Evolutionary conservation across 35 echinoderm and acorn worm genomes (phyloP).

Genomic region (Amphiura filiformis): DNA sequence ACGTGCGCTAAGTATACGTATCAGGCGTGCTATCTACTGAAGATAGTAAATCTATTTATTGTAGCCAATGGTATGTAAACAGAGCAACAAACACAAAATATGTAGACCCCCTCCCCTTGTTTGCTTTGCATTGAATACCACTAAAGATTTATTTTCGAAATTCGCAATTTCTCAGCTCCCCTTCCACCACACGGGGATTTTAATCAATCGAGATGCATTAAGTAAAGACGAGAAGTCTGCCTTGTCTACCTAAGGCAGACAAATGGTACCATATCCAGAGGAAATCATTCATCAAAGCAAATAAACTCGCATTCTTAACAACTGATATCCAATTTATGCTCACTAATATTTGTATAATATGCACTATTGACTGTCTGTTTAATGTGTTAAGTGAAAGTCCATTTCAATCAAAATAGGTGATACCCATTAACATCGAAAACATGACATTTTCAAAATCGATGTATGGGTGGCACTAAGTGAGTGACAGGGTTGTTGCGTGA

Average conservation of each 20-base stretch:
- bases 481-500: not conserved
- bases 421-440: not conserved
- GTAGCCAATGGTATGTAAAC: too few relatives aligned
- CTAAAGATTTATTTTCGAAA: too few relatives aligned
- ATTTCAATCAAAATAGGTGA: not conserved
- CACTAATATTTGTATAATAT: not conserved
- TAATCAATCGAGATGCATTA: not conserved
- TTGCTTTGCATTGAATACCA: too few relatives aligned
- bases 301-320: not conserved
- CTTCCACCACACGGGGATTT: not conserved
- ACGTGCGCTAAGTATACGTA: too few relatives aligned
- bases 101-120: too few relatives aligned
- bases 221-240: not conserved
- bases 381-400: not conserved
- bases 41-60: too few relatives aligned
- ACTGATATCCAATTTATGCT: not conserved
- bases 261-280: not conserved
- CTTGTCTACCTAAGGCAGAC: not conserved
- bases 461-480: not conserved
- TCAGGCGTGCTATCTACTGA: too few relatives aligned
- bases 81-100: too few relatives aligned
- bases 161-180: too few relatives aligned
- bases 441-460: not conserved
- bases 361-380: not conserved
- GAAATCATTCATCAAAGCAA: not conserved